These are phyloP conservation scores for Venusia cambrica DNA, from an alignment of 2,888 invertebrate species.

Conservation along the genomic window DNA sequence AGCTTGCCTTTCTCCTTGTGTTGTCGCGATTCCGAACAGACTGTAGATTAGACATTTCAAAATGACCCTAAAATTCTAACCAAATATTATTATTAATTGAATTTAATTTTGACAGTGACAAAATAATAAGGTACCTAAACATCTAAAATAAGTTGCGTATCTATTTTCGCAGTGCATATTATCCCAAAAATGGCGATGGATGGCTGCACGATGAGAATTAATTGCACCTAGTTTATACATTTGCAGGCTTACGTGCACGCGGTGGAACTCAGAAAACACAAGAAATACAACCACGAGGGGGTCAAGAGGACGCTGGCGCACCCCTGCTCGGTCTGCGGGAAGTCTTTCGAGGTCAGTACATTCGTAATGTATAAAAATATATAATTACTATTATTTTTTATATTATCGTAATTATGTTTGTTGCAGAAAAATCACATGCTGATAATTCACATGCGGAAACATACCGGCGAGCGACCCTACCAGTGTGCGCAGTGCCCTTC, in stretches of 20 bases:
- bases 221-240: no score
- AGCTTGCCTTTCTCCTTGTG: no score
- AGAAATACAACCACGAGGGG: conserved; percentile 54
- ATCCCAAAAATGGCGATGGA: no score
- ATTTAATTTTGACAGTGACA: no score
- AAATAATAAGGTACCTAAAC: no score
- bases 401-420: conserved; percentile 1
- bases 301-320: conserved; percentile 54
- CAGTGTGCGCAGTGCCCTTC: conserved; percentile 59
- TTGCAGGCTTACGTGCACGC: conserved; percentile 68
- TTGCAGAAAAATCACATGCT: conserved; percentile 55
- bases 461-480: conserved; percentile 66
- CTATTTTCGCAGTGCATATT: no score
- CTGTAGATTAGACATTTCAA: no score
- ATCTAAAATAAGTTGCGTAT: no score
- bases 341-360: conserved; percentile 60
- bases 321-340: conserved; percentile 63
- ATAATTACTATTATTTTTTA: neutral
- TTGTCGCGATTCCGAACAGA: no score
- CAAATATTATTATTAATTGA: no score
- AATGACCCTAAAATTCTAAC: no score
- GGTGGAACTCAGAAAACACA: conserved; percentile 59
- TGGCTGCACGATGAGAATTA: no score
- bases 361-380: neutral
- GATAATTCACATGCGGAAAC: conserved; percentile 59